Evolutionary conservation across 2,888 invertebrate genomes (phyloP), one percentile per base, ranked within the genome.

Genomic region (Conistra vaccinii): DNA sequence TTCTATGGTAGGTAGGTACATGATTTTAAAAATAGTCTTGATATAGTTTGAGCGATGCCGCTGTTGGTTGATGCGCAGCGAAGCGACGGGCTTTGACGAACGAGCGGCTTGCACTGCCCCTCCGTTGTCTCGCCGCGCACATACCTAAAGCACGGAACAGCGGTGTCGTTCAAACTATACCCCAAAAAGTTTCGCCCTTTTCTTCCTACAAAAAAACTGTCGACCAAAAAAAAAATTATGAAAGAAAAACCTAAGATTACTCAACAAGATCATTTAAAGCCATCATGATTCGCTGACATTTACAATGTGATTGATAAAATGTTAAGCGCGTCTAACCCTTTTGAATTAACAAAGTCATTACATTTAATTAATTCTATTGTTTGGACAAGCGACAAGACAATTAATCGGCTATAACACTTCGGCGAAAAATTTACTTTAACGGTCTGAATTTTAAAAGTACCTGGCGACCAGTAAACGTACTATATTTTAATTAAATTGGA

Each of bases 401-500:
- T 78, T 81, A 74, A 87, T 81, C 48, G 61, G 45, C 79, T 35
- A 3, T 42, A 81, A 65, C 69, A 76, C 70, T 77, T 63, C 12
- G 35, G 61, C 76, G 55, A 84, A 81, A 87, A 75, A 83, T 77
- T 66, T 39, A 73, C 69, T 70, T 78, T 69, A 66, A 82, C 53
- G 29, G 20, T 29, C 29, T 53, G 20, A 61, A 81, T 78, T 87
- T 85, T 62, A 76, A 67, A 78, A 78, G 69, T 68, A 81, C 73
- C 62, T 42, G 23, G 71, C 60, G 45, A 26, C 76, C 66, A 79
- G 48, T 76, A 76, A 87, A 85, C 88, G 88, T 84, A 88, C 87
- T 83, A 91, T 91, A 93, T 94, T 84, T 94, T 93, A 94, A 95
- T 95, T 93, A 93, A 94, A 92, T 91, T 90, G 91, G 91, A 92